Evolutionary conservation across 2,888 invertebrate genomes (phyloP), one percentile per base, ranked within the genome.

Genomic region (Chrysodeixis includens): DNA sequence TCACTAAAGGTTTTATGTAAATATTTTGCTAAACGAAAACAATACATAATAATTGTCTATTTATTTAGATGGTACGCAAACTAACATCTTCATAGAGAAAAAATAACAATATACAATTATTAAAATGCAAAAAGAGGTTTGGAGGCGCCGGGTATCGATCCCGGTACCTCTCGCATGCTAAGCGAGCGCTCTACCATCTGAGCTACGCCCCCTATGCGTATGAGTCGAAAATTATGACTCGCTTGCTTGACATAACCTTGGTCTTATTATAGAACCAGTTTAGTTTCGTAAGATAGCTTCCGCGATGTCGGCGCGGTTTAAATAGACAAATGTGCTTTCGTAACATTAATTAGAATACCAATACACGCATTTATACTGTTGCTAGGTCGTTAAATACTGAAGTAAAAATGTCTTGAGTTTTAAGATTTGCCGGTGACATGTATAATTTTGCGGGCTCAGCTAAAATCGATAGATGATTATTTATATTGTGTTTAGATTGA

Each of bases 101-200:
- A 53, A 12, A 63, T 71, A 64, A 70, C 64, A 76, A 76, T 20
- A 32, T 0, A 0, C 4, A 35, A 14, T 14, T 49, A 10, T 0
- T 0, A 10, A 56, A 14, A 49, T 52, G n/a, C 14, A 51, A 35
- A 57, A 52, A 62, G 49, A 65, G 40, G 1, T 32, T 81, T 95
- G 95, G 95, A 95, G 94, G 95, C 94, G 95, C 95, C 93, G 95
- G 95, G 95, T 93, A 95, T 94, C 95, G 95, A 95, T 95, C 94
- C 95, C 95, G 93, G 95, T 95, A 95, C 95, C 92, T 95, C 95
- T 95, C 95, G 89, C 94, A 95, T 95, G 94, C 94, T 95, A 95
- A 95, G 95, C 95, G 95, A 95, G 95, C 95, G 95, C 95, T 95
- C 95, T 95, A 95, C 95, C 95, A 95, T 95, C 94, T 95, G 95